Evolutionary conservation across 2,113 vertebrate genomes (phyloP), one percentile per base, ranked within the genome.

Genomic region (Leucopsar rothschildi): DNA sequence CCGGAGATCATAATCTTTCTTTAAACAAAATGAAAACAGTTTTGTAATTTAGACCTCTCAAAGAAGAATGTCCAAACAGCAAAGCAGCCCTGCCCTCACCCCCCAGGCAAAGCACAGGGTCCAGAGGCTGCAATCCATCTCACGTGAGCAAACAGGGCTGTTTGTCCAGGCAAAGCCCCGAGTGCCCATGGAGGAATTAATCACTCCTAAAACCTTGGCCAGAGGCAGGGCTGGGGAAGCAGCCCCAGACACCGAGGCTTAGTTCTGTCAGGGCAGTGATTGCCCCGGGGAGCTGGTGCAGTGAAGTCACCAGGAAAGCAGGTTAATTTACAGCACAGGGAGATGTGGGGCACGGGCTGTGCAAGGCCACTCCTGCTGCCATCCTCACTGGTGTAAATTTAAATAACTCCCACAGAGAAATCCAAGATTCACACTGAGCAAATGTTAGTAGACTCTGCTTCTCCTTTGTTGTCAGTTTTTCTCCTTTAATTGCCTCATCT

Each of bases 371-470:
- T 93, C 75, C 27, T 81, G 83, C 88, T 78, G 92, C 88, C 47
- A 27, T 80, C 71, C 91, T 78, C 86, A 33, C 70, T 25, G 80
- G 92, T 87, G 93, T 86, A 91, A 95, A 96, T 95, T 94, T 93
- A 93, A 97, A 56, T 84, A 95, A 95, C 86, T 91, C 93, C 91
- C 92, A 97, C 93, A 72, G 94, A 97, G 95, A 91, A 95, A 95
- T 60, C 83, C 11, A 50, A 68, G 88, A 91, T 91, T 88, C 88
- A 88, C 92, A 76, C 91, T 72, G 92, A 95, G 92, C 86, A 95
- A 96, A 95, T 63, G 88, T 86, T 80, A 92, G 86, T 50, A 94
- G 92, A 87, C 70, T 84, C 80, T 35, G 77, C 88, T 91, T 75
- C 86, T 83, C 86, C 92, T 95, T 89, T 89, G 89, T 85, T 82